A percentile compares a stretch with the other conserved stretches of the same genome.
phyloP scores from a whole-genome alignment of 1,140 invertebrate species.

The Protaetia brevitarsis region DNA sequence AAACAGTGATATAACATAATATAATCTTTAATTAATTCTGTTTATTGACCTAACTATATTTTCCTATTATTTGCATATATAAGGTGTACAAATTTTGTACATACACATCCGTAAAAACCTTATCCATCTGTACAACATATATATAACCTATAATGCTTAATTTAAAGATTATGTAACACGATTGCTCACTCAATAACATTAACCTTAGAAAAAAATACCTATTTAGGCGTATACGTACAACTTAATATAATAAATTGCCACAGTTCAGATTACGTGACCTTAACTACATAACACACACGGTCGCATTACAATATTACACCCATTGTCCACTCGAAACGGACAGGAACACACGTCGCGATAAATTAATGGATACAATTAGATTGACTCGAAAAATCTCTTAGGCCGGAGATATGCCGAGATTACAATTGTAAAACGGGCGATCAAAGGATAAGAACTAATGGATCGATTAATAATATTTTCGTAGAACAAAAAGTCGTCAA shows the following conservation, averaged over 20 bases:
- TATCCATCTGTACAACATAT: too few relatives aligned
- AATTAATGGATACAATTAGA: slow-evolving; percentile 11
- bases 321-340: slow-evolving; percentile 1
- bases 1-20: too few relatives aligned
- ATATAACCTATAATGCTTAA: not conserved
- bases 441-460: not conserved
- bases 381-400: slow-evolving; percentile 6
- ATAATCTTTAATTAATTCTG: too few relatives aligned
- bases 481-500: too few relatives aligned
- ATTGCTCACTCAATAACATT: not conserved
- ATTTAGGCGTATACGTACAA: not conserved
- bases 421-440: slow-evolving; percentile 8
- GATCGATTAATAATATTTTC: slow-evolving; percentile 1
- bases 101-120: too few relatives aligned
- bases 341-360: not conserved
- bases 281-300: not conserved
- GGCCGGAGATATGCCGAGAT: not conserved
- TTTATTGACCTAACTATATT: too few relatives aligned
- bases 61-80: too few relatives aligned
- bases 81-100: too few relatives aligned
- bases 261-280: not conserved
- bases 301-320: not conserved
- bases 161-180: not conserved
- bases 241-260: slow-evolving; percentile 13
- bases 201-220: not conserved